Evolutionary conservation across 2,797 vertebrate species (phyloP).

Genomic region (Anguilla marmorata): DNA sequence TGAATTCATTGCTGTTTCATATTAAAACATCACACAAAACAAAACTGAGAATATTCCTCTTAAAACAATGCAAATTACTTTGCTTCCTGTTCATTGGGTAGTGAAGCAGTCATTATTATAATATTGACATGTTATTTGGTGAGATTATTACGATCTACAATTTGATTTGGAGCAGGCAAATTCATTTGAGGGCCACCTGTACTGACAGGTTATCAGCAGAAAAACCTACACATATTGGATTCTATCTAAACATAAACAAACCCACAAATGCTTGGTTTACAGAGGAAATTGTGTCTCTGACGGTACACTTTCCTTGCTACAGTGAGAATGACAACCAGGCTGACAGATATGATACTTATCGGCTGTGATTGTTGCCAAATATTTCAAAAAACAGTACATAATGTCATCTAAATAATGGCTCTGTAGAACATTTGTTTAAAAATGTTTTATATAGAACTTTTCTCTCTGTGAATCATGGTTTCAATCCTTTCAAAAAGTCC

Average conservation of each 20-base stretch:
- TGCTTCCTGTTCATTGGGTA: too few species aligned
- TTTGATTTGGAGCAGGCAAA: background rate
- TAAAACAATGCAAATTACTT: too few species aligned
- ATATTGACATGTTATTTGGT: too few species aligned
- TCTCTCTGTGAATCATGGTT: background rate
- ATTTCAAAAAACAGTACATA: too few species aligned
- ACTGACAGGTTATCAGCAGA: background rate
- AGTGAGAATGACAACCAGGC: background rate
- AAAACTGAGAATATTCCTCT: too few species aligned
- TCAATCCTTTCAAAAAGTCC: background rate
- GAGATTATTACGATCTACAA: background rate
- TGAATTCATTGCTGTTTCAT: too few species aligned
- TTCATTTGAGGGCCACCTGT: background rate
- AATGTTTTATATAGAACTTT: background rate
- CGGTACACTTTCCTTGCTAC: background rate
- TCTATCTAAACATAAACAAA: background rate
- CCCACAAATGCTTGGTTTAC: background rate
- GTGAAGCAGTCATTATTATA: too few species aligned
- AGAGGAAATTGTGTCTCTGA: background rate
- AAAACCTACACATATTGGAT: background rate
- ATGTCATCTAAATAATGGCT: background rate
- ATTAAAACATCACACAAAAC: too few species aligned
- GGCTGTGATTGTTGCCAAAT: background rate
- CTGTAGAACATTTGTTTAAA: background rate
- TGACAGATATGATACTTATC: background rate